Percentiles rank a stretch among this genome's conserved stretches.
phyloP scores from a whole-genome alignment of 2,797 vertebrate species.

The Sciurus vulgaris region DNA sequence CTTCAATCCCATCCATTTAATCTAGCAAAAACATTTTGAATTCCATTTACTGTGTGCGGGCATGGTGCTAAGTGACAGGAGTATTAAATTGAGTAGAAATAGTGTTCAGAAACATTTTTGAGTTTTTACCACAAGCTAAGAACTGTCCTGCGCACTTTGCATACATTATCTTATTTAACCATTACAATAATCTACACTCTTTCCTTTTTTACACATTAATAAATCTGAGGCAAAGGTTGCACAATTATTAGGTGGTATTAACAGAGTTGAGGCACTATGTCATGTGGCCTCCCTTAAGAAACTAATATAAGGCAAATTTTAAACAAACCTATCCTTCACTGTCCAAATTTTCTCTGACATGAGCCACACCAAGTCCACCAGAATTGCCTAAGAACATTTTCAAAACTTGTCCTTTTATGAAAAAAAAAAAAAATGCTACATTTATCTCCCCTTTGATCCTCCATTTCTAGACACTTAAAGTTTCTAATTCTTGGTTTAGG shows the following conservation, averaged over 20 bases:
- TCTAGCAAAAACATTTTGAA: not conserved
- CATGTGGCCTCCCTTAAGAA: not conserved
- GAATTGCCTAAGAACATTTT: conserved; percentile 23
- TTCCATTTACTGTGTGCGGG: not conserved
- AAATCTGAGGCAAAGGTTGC: not conserved
- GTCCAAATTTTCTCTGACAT: conserved; percentile 29
- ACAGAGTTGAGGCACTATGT: not conserved
- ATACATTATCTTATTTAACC: conserved; percentile 1
- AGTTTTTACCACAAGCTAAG: not conserved
- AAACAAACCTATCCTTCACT: not conserved
- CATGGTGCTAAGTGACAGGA: conserved; percentile 4
- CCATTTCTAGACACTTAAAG: conserved; percentile 24
- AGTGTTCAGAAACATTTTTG: not conserved
- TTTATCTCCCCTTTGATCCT: not conserved
- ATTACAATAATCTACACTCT: not conserved
- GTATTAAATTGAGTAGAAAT: not conserved
- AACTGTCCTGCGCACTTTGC: not conserved
- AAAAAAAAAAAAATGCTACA: not conserved
- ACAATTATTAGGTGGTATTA: not conserved
- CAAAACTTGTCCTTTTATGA: not conserved
- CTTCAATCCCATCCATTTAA: not conserved
- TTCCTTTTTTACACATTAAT: not conserved
- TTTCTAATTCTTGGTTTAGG: conserved; percentile 14
- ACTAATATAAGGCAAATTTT: not conserved
- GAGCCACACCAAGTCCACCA: not conserved